These are phyloP conservation scores for Osmerus mordax DNA, from an alignment of 2,113 vertebrate genomes.

Conservation along the genomic window DNA sequence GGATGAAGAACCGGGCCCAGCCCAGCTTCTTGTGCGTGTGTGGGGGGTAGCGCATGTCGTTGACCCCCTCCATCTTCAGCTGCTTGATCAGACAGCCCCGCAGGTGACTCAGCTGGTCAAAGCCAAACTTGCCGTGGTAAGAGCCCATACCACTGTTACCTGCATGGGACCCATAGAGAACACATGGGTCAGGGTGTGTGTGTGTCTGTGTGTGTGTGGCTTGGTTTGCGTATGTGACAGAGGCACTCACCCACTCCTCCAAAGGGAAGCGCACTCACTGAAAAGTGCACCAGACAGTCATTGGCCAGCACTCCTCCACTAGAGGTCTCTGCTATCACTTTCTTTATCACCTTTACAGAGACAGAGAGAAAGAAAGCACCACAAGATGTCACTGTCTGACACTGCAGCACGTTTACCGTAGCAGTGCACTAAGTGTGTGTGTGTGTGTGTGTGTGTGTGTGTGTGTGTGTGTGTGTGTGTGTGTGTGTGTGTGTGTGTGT, in stretches of 20 bases:
- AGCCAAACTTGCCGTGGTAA: slow-evolving; percentile 81
- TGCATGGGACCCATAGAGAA: slow-evolving; percentile 45
- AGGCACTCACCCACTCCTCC: slow-evolving; percentile 83
- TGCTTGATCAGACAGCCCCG: slow-evolving; percentile 81
- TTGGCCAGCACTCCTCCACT: slow-evolving; percentile 84
- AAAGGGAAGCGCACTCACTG: slow-evolving; percentile 79
- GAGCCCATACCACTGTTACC: slow-evolving; percentile 88
- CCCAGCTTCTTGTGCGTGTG: slow-evolving; percentile 78
- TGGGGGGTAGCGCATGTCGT: slow-evolving; percentile 80
- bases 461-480: background rate
- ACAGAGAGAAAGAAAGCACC: background rate
- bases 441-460: background rate
- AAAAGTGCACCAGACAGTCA: slow-evolving; percentile 81
- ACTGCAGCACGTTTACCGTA: too few species aligned
- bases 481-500: background rate
- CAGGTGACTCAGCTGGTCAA: slow-evolving; percentile 85
- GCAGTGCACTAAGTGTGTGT: background rate
- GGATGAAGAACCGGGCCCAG: slow-evolving; percentile 80
- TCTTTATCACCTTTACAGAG: slow-evolving; percentile 31
- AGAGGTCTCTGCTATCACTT: slow-evolving; percentile 79
- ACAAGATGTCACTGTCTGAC: too few species aligned
- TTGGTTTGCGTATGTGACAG: background rate
- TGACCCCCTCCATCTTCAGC: slow-evolving; percentile 71
- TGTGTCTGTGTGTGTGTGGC: background rate
- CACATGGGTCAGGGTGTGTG: background rate